Conservation (phyloP, 2,797 vertebrate species). For the Semotilus atromaculatus region DNA sequence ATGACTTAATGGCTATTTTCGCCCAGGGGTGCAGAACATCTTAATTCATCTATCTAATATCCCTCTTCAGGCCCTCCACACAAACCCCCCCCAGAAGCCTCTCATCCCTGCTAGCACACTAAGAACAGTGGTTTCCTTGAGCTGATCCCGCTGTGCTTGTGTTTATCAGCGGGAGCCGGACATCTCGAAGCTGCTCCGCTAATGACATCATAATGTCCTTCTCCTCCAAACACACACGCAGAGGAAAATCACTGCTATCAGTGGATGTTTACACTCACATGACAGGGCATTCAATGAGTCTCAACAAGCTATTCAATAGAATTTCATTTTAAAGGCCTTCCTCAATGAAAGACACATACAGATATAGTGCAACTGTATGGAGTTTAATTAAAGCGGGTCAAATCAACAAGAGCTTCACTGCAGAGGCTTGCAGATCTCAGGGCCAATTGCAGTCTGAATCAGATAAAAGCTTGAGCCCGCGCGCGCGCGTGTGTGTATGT, state of each 20-base stretch:
- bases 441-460: slow-evolving; percentile 69
- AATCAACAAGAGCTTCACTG: slow-evolving; percentile 18
- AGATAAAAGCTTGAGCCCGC: slow-evolving; percentile 64
- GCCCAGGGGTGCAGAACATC: neutral
- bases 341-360: neutral
- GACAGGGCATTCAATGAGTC: slow-evolving; percentile 35
- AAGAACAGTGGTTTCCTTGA: slow-evolving; percentile 4
- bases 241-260: slow-evolving; percentile 24
- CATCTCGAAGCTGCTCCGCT: slow-evolving; percentile 67
- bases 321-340: slow-evolving; percentile 11
- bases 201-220: slow-evolving; percentile 80
- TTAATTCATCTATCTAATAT: neutral
- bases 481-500: neutral
- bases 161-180: slow-evolving; percentile 70
- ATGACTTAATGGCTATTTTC: slow-evolving; percentile 3
- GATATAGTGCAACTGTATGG: slow-evolving; percentile 20
- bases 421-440: slow-evolving; percentile 24
- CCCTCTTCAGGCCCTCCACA: slow-evolving; percentile 15
- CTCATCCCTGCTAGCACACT: neutral
- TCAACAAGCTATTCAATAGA: slow-evolving; percentile 22
- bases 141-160: slow-evolving; percentile 58
- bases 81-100: neutral
- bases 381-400: slow-evolving; percentile 42
- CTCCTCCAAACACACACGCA: slow-evolving; percentile 69
- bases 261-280: slow-evolving; percentile 23